phyloP scores from a whole-genome alignment of 2,113 vertebrate genomes.

The Limnothrissa miodon region DNA sequence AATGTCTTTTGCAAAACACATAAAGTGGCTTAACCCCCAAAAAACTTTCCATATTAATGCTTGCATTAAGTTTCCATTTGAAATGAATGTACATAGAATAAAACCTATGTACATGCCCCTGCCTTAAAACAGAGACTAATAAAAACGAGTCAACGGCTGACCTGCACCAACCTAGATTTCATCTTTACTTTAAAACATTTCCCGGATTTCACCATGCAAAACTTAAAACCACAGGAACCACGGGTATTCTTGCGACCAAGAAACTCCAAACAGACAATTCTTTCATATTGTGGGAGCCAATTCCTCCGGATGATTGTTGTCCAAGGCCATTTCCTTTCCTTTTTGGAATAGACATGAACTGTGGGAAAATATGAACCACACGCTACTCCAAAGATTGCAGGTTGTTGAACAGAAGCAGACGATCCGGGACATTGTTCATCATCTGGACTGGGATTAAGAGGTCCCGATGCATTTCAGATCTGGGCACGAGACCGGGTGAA shows the following conservation, averaged over 20 bases:
- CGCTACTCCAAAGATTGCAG: conserved; percentile 3
- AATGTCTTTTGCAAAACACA: too few relatives aligned
- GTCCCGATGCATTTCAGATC: conserved; percentile 4
- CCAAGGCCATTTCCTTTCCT: conserved; percentile 8
- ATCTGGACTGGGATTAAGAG: conserved; percentile 10
- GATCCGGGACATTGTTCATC: not conserved
- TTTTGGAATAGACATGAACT: not conserved
- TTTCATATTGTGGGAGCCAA: conserved; percentile 6
- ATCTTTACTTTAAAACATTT: not conserved
- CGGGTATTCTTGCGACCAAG: not conserved
- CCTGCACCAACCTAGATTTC: not conserved
- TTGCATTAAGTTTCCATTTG: too few relatives aligned
- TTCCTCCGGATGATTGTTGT: conserved; percentile 10
- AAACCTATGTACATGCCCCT: too few relatives aligned
- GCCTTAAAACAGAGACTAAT: not conserved
- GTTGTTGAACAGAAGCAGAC: not conserved
- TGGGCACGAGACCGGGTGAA: conserved; percentile 52
- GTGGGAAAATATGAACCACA: conserved; percentile 4
- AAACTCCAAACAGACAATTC: conserved; percentile 17
- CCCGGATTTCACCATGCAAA: conserved; percentile 6
- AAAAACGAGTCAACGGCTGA: not conserved
- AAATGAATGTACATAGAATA: too few relatives aligned
- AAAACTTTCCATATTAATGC: too few relatives aligned
- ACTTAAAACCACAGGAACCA: conserved; percentile 3
- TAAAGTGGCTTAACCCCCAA: too few relatives aligned